Conservation (phyloP, 2,888 invertebrate species). For the Monoplex corrugatus region DNA sequence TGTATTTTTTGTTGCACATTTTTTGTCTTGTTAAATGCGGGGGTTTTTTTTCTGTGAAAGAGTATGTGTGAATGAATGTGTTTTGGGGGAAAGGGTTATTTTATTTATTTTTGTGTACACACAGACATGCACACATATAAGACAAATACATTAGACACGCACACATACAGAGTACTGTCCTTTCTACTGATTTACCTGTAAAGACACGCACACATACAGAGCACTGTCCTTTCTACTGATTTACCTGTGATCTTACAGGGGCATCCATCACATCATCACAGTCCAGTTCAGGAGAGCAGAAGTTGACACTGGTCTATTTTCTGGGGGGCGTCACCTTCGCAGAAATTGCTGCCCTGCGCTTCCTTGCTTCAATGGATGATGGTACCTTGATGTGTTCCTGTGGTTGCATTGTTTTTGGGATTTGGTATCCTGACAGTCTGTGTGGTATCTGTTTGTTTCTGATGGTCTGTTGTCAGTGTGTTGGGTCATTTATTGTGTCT, state of each 20-base stretch:
- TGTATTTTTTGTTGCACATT: no score
- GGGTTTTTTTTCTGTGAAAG: no score
- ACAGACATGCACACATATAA: no score
- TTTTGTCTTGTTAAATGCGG: no score
- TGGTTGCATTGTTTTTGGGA: background rate
- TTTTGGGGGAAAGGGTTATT: no score
- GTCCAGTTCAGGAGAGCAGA: slow-evolving; percentile 80
- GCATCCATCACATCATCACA: slow-evolving; percentile 81
- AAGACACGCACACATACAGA: background rate
- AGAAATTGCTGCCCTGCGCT: slow-evolving; percentile 87
- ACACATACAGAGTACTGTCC: no score
- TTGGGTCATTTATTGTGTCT: background rate
- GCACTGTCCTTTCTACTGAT: slow-evolving; percentile 15
- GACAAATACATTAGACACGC: no score
- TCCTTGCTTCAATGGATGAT: slow-evolving; percentile 84
- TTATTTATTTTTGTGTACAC: background rate
- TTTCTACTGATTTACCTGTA: background rate
- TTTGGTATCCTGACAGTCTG: background rate
- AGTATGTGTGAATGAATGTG: no score
- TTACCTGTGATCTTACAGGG: slow-evolving; percentile 66
- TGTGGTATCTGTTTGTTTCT: background rate
- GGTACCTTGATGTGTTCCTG: slow-evolving; percentile 72
- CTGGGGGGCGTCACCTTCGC: slow-evolving; percentile 98
- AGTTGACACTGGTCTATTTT: slow-evolving; percentile 94
- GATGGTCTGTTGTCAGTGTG: background rate